Conservation (phyloP, 2,113 vertebrate species). For the Cynoglossus semilaevis region DNA sequence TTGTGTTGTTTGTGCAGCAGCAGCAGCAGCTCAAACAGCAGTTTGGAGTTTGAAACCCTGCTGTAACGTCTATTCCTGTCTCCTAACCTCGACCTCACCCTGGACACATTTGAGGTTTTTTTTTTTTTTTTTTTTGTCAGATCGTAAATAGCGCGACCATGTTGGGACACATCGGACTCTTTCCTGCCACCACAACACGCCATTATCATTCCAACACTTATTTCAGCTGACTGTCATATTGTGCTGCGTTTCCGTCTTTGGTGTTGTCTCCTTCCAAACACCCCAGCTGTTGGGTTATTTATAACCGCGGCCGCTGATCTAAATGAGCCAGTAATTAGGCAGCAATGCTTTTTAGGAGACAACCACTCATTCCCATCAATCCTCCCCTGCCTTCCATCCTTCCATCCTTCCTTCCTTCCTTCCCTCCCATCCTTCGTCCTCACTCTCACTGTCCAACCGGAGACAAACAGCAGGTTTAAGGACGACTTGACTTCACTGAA, state of each 20-base stretch:
- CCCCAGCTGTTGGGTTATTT: slow-evolving; percentile 76
- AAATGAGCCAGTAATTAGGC: slow-evolving; percentile 74
- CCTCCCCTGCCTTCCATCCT: slow-evolving; percentile 25
- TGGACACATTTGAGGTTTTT: slow-evolving; percentile 27
- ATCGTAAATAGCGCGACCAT: slow-evolving; percentile 49
- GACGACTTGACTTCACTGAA: slow-evolving; percentile 75
- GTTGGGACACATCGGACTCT: slow-evolving; percentile 46
- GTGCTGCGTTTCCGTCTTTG: slow-evolving; percentile 58
- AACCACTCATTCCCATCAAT: slow-evolving; percentile 43
- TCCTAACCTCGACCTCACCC: slow-evolving; percentile 23
- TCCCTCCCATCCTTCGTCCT: slow-evolving; percentile 18
- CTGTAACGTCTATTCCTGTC: slow-evolving; percentile 25
- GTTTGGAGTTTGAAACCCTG: slow-evolving; percentile 10
- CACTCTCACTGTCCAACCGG: slow-evolving; percentile 29
- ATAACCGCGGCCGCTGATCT: slow-evolving; percentile 67
- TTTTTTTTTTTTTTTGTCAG: slow-evolving; percentile 19
- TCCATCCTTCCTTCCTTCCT: slow-evolving; percentile 8
- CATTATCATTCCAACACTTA: slow-evolving; percentile 59
- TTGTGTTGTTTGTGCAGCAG: neutral
- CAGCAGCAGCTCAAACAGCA: neutral
- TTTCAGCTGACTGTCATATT: slow-evolving; percentile 60
- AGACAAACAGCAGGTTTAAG: slow-evolving; percentile 71
- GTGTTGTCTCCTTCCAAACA: slow-evolving; percentile 63
- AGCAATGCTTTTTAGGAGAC: slow-evolving; percentile 66
- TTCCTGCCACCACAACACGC: slow-evolving; percentile 39